Evolutionary conservation across 1,140 invertebrate genomes (phyloP).

Genomic region (Whitmania pigra): DNA sequence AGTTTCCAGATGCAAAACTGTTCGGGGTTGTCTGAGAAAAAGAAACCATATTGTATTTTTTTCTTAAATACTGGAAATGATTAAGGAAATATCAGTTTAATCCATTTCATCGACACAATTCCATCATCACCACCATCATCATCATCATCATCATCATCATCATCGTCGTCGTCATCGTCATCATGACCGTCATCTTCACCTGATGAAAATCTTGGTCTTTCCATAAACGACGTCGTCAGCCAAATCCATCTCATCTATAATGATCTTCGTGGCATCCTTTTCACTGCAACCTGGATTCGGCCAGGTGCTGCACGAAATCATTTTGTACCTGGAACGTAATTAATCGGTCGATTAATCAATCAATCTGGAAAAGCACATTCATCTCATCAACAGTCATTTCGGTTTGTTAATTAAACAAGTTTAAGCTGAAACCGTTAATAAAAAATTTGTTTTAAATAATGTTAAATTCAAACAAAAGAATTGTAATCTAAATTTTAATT

Average conservation of each 20-base stretch:
- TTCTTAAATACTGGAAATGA: too few species aligned
- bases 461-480: too few species aligned
- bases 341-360: not conserved
- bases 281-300: constrained; percentile 65
- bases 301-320: constrained; percentile 85
- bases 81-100: too few species aligned
- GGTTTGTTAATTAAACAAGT: too few species aligned
- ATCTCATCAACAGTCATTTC: not conserved
- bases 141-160: too few species aligned
- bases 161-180: not conserved
- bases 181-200: constrained; percentile 32
- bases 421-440: too few species aligned
- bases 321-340: constrained; percentile 67
- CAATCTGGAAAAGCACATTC: not conserved
- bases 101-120: too few species aligned
- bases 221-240: constrained; percentile 77
- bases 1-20: constrained; percentile 74
- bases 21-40: constrained; percentile 54
- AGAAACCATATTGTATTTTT: not conserved
- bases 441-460: too few species aligned
- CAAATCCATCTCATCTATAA: constrained; percentile 67
- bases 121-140: too few species aligned
- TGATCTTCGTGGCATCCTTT: constrained; percentile 66
- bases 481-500: too few species aligned
- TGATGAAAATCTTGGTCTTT: constrained; percentile 85